These are phyloP conservation scores for Sphinx pinastri DNA, from an alignment of 2,888 invertebrate genomes.

Conservation along the genomic window DNA sequence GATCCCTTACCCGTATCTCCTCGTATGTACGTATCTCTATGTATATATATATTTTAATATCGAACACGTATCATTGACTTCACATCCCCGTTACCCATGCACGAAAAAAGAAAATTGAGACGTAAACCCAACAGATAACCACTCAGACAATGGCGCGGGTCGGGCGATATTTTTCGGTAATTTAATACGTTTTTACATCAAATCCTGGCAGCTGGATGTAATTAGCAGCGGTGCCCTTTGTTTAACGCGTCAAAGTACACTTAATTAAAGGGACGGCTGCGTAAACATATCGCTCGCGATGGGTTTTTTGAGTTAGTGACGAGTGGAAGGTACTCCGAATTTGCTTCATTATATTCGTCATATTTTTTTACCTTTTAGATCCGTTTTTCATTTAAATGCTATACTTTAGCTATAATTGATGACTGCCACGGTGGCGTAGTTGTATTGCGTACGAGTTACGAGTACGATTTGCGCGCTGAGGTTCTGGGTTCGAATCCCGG, in stretches of 20 bases:
- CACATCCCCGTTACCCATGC: slow-evolving; percentile 35
- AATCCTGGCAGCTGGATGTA: slow-evolving; percentile 20
- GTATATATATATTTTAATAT: slow-evolving; percentile 29
- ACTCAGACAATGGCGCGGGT: slow-evolving; percentile 29
- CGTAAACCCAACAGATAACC: slow-evolving; percentile 65
- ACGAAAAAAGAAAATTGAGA: slow-evolving; percentile 65
- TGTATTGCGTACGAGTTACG: too few species aligned
- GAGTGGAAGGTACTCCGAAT: neutral
- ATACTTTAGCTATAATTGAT: too few species aligned
- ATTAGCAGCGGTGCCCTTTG: slow-evolving; percentile 20
- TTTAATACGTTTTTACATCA: slow-evolving; percentile 35
- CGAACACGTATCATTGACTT: slow-evolving; percentile 55
- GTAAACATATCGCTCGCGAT: slow-evolving; percentile 4
- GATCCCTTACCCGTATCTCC: too few species aligned
- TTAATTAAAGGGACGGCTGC: slow-evolving; percentile 6
- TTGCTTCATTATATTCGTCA: neutral
- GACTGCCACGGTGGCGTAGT: too few species aligned
- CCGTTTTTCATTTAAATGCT: neutral
- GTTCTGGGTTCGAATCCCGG: too few species aligned
- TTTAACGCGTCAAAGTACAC: slow-evolving; percentile 22
- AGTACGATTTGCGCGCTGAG: too few species aligned
- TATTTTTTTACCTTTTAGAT: too few species aligned
- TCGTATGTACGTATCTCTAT: too few species aligned
- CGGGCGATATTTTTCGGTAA: slow-evolving; percentile 43
- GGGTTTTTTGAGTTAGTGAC: slow-evolving; percentile 2